Evolutionary conservation across 2,888 invertebrate species (phyloP).

Genomic region (Protonemura montana): DNA sequence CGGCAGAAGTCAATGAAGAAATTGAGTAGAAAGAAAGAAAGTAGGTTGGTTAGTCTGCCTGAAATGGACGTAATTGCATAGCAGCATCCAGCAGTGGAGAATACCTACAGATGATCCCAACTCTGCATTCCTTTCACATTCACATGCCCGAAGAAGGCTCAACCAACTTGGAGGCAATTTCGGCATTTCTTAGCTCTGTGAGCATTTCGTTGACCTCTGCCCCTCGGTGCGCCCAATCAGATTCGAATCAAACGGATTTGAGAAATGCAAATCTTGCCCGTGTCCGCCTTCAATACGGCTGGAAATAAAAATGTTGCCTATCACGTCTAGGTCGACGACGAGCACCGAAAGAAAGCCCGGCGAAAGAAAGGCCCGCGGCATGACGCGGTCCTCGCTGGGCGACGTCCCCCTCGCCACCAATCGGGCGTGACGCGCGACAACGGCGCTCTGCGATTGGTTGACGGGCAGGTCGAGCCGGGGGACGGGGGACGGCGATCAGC

Average conservation of each 20-base stretch:
- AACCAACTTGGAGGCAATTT: background rate
- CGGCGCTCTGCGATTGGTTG: slow-evolving; percentile 56
- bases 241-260: background rate
- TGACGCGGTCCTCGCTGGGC: background rate
- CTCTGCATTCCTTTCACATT: no score
- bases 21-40: slow-evolving; percentile 4
- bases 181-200: background rate
- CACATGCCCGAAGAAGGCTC: no score
- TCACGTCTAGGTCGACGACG: background rate
- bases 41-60: background rate
- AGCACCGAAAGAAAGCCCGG: background rate
- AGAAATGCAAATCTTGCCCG: background rate
- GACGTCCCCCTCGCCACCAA: slow-evolving; percentile 23
- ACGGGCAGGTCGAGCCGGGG: slow-evolving; percentile 45
- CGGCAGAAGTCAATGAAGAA: background rate
- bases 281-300: background rate
- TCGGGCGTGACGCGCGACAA: slow-evolving; percentile 54
- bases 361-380: background rate
- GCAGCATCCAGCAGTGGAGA: no score
- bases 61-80: background rate
- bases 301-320: background rate
- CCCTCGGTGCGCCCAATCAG: background rate
- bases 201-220: background rate
- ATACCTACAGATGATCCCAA: no score
- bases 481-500: background rate